Evolutionary conservation across 2,888 invertebrate species (phyloP), one percentile per base, ranked within the genome.

Genomic region (Pecten maximus): DNA sequence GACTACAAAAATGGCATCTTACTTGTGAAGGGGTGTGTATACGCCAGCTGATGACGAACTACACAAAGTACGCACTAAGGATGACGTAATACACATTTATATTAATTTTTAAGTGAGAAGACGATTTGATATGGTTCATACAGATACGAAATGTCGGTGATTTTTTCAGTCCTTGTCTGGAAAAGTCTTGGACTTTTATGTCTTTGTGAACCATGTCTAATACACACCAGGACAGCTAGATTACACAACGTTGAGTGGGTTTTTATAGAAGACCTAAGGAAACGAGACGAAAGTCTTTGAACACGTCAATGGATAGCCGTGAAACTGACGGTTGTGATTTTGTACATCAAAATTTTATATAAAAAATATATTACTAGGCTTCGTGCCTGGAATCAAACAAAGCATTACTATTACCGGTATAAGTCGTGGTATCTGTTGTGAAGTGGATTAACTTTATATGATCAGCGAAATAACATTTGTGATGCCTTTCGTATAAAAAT

Each of bases 1-100:
- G 96, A 96, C 87, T 95, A 93, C 90, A 94, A 95, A 87, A 92
- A 94, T 87, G 96, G 96, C 3, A 95, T 94, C 89, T 88, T 95
- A 12, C 91, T 96, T 91, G 95, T 96, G 16, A 96, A 96, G 94
- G 96, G 95, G 6, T 95, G 95, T 91, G 95, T 96, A 0, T 93
- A 94, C 91, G 93, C 96, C 39, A 92, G 90, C 88, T 93, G 86
- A 91, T 86, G 87, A 54, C n/a, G 39, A 90, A 39, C 28, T 10
- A 40, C 40, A 87, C 60, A n/a, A n/a, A 86, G 44, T 28, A 10
- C 74, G 35, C 28, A 74, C 35, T 23, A 28, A 60, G n/a, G 28
- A 74, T 74, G 74, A 74, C 74, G 74, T 74, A 28, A 16, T 28
- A 74, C 28, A 74, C 60, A 28, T 12, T 28, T 28, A 35, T 35